Conservation (phyloP, 2,113 vertebrate species). For the Jaculus jaculus region DNA sequence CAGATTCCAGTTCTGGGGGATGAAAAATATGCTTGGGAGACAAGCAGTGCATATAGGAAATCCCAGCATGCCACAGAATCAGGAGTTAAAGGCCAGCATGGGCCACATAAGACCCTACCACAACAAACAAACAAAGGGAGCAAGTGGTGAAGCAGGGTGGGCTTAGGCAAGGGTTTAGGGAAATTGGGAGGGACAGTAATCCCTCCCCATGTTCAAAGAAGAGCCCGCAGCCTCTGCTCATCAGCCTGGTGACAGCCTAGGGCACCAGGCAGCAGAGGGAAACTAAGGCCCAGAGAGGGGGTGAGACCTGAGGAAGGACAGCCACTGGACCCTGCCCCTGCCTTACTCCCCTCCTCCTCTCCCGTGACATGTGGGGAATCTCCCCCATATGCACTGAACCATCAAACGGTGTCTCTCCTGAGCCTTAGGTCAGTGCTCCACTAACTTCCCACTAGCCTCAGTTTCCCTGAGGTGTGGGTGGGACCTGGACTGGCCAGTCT, state of each 20-base stretch:
- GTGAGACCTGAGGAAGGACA: not conserved
- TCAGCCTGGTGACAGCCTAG: not conserved
- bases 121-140: too few species aligned
- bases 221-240: not conserved
- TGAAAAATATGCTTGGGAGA: too few species aligned
- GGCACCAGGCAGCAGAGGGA: not conserved
- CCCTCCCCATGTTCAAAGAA: not conserved
- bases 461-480: not conserved
- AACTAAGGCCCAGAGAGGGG: not conserved
- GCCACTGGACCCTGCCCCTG: rapidly evolving
- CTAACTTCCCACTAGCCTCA: not conserved
- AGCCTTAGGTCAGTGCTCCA: not conserved
- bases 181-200: rapidly evolving
- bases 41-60: too few species aligned
- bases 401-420: not conserved
- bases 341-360: not conserved
- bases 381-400: not conserved
- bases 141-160: not conserved
- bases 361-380: not conserved
- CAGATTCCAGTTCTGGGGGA: not conserved
- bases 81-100: not conserved
- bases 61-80: not conserved
- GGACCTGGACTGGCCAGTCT: not conserved
- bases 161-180: not conserved
- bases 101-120: not conserved